These are phyloP conservation scores for Ciona savignyi DNA, from an alignment of 23 tunicate species.

Conservation along the genomic window DNA sequence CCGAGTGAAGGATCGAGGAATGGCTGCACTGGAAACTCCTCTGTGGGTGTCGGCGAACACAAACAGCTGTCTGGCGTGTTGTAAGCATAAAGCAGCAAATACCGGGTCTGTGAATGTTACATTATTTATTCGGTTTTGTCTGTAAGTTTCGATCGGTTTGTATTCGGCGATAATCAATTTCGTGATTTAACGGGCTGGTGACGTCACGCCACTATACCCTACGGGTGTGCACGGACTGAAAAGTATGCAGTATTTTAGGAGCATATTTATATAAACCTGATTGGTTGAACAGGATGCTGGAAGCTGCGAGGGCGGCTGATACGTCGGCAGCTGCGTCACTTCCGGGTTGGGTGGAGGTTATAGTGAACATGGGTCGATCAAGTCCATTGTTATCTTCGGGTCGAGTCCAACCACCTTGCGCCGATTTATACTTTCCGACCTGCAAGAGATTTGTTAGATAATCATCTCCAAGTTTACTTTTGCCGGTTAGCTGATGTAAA, in stretches of 20 bases:
- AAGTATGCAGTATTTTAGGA: too few relatives aligned
- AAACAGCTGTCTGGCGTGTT: constrained; percentile 3
- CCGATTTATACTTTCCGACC: constrained; percentile 53
- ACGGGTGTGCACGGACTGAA: neutral
- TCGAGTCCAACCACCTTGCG: constrained; percentile 33
- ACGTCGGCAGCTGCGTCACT: constrained; percentile 72
- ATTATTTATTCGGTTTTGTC: too few relatives aligned
- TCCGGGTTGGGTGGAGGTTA: constrained; percentile 32
- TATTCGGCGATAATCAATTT: too few relatives aligned
- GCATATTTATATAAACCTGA: too few relatives aligned
- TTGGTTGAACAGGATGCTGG: constrained; percentile 44
- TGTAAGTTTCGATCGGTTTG: too few relatives aligned
- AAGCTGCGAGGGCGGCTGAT: constrained; percentile 81
- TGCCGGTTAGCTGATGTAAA: too few relatives aligned
- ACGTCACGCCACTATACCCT: neutral
- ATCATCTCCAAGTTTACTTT: too few relatives aligned
- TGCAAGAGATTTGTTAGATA: too few relatives aligned
- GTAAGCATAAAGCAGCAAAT: neutral
- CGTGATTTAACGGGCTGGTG: neutral
- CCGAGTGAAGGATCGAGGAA: neutral
- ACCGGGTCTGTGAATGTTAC: constrained; percentile 17
- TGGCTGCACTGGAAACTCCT: constrained; percentile 2
- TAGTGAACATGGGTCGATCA: constrained; percentile 21
- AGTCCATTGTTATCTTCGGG: constrained; percentile 35
- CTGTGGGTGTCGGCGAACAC: neutral